These are phyloP conservation scores for Therioaphis trifolii DNA, from an alignment of 2,888 invertebrate species.

Conservation along the genomic window DNA sequence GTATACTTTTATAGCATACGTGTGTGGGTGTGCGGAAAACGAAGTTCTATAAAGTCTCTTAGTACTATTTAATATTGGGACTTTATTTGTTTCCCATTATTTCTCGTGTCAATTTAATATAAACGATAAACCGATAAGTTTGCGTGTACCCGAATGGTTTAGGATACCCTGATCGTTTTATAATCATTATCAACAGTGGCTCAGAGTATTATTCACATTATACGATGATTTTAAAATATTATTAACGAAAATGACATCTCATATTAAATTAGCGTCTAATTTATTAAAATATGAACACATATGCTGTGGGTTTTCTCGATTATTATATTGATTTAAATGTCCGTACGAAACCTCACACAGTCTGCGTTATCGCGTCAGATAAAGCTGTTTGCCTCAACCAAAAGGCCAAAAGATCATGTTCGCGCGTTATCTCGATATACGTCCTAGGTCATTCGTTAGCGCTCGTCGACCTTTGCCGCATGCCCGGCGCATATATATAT, in stretches of 20 bases:
- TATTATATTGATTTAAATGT: conserved; percentile 32
- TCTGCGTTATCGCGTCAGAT: conserved; percentile 41
- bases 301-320: background rate
- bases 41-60: background rate
- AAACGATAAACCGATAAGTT: no score
- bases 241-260: background rate
- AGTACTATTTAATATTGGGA: background rate
- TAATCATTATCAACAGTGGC: conserved; percentile 4
- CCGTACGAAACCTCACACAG: background rate
- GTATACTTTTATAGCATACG: background rate
- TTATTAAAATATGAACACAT: background rate
- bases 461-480: conserved; percentile 58
- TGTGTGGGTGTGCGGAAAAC: background rate
- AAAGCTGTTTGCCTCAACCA: conserved; percentile 39
- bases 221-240: conserved; percentile 7
- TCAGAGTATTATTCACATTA: background rate
- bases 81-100: background rate
- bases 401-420: conserved; percentile 59
- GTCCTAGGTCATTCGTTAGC: conserved; percentile 53
- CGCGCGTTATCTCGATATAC: conserved; percentile 39
- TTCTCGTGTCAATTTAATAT: background rate
- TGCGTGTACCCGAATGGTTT: background rate
- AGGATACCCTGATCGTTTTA: conserved; percentile 20
- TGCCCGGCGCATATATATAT: conserved; percentile 19
- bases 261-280: background rate